Percentiles rank a stretch among this genome's conserved stretches.
These are phyloP conservation scores for Melanotaenia parkinsoni DNA, from an alignment of 2,797 vertebrate genomes.

Conservation along the genomic window DNA sequence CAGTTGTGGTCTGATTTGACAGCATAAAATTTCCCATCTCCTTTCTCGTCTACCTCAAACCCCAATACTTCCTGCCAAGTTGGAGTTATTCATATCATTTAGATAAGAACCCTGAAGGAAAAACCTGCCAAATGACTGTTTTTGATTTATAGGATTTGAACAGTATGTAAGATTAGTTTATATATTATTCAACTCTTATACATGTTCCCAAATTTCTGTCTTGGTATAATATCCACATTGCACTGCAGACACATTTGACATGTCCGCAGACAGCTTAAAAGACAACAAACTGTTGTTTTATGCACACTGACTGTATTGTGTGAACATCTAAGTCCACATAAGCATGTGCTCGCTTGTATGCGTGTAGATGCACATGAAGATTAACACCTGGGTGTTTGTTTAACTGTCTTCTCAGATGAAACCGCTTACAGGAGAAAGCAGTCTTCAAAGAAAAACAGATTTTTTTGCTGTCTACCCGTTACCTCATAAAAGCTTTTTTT, in stretches of 20 bases:
- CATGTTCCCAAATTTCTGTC: constrained; percentile 39
- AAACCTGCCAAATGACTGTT: constrained; percentile 71
- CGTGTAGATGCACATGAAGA: not conserved
- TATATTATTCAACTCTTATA: constrained; percentile 61
- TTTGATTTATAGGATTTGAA: constrained; percentile 71
- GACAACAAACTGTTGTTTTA: constrained; percentile 55
- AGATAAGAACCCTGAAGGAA: constrained; percentile 68
- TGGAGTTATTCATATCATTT: constrained; percentile 65
- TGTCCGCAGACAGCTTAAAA: constrained; percentile 54
- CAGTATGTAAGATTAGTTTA: constrained; percentile 69
- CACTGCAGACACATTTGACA: constrained; percentile 60
- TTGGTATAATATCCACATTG: constrained; percentile 54
- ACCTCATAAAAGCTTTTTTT: constrained; percentile 42
- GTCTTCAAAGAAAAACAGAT: constrained; percentile 48
- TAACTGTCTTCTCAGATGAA: constrained; percentile 42
- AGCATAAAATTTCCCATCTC: constrained; percentile 50
- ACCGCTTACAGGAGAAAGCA: constrained; percentile 35
- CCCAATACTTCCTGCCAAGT: constrained; percentile 65
- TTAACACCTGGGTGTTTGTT: constrained; percentile 48
- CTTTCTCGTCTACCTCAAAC: constrained; percentile 40
- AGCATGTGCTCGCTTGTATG: constrained; percentile 7
- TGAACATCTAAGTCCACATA: constrained; percentile 23
- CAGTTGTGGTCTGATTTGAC: constrained; percentile 60
- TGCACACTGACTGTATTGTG: constrained; percentile 24
- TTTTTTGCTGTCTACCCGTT: constrained; percentile 37